These are phyloP conservation scores for Sphinx pinastri DNA, from an alignment of 2,888 invertebrate genomes.

Conservation along the genomic window DNA sequence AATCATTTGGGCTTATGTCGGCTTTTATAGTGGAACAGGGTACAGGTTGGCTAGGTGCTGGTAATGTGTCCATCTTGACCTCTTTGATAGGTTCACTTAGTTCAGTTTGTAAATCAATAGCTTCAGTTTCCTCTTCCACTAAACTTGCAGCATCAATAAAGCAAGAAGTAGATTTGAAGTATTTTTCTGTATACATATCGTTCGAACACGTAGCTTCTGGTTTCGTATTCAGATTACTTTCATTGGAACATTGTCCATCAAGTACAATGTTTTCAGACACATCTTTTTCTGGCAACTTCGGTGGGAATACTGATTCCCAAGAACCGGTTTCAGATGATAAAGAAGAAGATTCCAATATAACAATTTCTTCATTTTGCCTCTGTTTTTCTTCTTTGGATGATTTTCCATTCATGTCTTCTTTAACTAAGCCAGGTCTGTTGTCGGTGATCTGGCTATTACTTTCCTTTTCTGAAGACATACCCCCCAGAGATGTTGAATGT, in stretches of 20 bases:
- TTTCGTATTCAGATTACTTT: slow-evolving; percentile 24
- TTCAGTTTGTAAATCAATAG: slow-evolving; percentile 42
- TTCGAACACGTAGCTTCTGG: neutral
- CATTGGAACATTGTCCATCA: slow-evolving; percentile 59
- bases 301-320: slow-evolving; percentile 86
- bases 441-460: slow-evolving; percentile 44
- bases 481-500: slow-evolving; percentile 40
- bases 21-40: slow-evolving; percentile 59
- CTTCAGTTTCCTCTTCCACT: slow-evolving; percentile 86
- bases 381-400: slow-evolving; percentile 85
- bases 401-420: slow-evolving; percentile 52
- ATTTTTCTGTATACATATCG: slow-evolving; percentile 25
- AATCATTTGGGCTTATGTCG: slow-evolving; percentile 64
- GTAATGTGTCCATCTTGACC: slow-evolving; percentile 42
- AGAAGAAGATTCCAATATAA: slow-evolving; percentile 85
- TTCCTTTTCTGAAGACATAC: slow-evolving; percentile 45
- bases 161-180: slow-evolving; percentile 77
- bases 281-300: slow-evolving; percentile 66
- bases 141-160: slow-evolving; percentile 92
- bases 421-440: slow-evolving; percentile 34
- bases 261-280: slow-evolving; percentile 68
- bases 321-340: slow-evolving; percentile 86
- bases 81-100: slow-evolving; percentile 33
- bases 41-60: slow-evolving; percentile 58
- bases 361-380: slow-evolving; percentile 85